Base-by-base conservation (phyloP, 2,113 vertebrate species). In the Rhinoderma darwinii region DNA sequence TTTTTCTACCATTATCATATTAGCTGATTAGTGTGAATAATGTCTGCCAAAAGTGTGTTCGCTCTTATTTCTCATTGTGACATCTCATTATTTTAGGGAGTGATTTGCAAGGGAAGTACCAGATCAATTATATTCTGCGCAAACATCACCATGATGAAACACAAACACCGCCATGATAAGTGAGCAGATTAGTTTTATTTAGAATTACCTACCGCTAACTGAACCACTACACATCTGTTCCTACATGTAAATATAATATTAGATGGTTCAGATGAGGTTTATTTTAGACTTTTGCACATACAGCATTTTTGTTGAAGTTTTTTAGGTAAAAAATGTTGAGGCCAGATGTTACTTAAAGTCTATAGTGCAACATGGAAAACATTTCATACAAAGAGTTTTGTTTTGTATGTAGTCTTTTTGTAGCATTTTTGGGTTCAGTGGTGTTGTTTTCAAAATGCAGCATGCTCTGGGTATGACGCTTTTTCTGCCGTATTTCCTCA, bases 81-180 rank as follows among this genome's bases (percentile, higher is more conserved):
- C 90, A 92, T 89, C 89, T 95, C 91, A 93, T 94, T 95, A 95
- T 92, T 94, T 92, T 95, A 90, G 92, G 85, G 72, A 92, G 91
- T 93, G 91, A 94, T 94, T 93, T 92, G 90, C 89, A 89, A 84
- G 83, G 88, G 91, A 92, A 93, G 80, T 63, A 84, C 15, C 44
- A 70, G 61, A 70, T 86, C 75, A 79, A 86, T 79, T 86, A 86
- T 79, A 39, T 79, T 72, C 32, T 51, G 41, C 79, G 75, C 75
- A 86, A 79, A 79, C 84, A 68, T 44, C 15, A 30, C 70, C 50
- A 75, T 68, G 73, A 86, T 39, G 43, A 54, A 70, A 79, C 43
- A 70, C 59, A 86, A 86, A 78, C 56, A 78, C 0, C 27, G 27
- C 59, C 41, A 79, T 54, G 14, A 70, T 79, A 80, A 79, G 59